Conservation (phyloP, 1,140 invertebrate species). For the Lineus longissimus region DNA sequence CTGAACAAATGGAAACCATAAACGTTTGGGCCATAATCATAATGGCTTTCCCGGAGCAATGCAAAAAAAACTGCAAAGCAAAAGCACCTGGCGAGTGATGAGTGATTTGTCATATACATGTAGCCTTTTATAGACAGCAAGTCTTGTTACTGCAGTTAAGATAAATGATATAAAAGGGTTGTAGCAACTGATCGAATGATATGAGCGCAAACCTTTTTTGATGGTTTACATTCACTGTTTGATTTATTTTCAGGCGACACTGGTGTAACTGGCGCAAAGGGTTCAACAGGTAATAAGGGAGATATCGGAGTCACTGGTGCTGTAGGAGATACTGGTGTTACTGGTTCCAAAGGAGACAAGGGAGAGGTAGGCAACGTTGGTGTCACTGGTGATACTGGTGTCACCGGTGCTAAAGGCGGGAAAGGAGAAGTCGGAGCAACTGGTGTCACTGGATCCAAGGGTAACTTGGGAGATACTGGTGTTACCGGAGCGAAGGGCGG, state of each 20-base stretch:
- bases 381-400: slow-evolving; percentile 5
- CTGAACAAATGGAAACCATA: too few species aligned
- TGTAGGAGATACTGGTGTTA: slow-evolving; percentile 11
- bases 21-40: too few species aligned
- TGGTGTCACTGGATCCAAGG: neutral
- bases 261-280: slow-evolving; percentile 13
- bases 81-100: too few species aligned
- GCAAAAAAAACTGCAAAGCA: too few species aligned
- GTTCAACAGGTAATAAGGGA: slow-evolving; percentile 14
- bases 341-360: slow-evolving; percentile 6
- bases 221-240: too few species aligned
- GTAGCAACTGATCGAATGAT: too few species aligned
- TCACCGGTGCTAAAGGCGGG: slow-evolving; percentile 3
- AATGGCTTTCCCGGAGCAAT: too few species aligned
- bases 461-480: slow-evolving; percentile 11
- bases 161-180: too few species aligned
- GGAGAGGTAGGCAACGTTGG: slow-evolving; percentile 11
- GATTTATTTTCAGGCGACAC: neutral
- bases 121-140: too few species aligned
- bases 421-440: neutral
- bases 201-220: neutral
- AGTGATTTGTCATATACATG: too few species aligned
- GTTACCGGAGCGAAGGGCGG: slow-evolving; percentile 4
- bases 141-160: too few species aligned
- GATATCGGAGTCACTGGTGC: slow-evolving; percentile 6